Evolutionary conservation across 2,888 invertebrate species (phyloP).

Genomic region (Parapristionchus giblindavisi): DNA sequence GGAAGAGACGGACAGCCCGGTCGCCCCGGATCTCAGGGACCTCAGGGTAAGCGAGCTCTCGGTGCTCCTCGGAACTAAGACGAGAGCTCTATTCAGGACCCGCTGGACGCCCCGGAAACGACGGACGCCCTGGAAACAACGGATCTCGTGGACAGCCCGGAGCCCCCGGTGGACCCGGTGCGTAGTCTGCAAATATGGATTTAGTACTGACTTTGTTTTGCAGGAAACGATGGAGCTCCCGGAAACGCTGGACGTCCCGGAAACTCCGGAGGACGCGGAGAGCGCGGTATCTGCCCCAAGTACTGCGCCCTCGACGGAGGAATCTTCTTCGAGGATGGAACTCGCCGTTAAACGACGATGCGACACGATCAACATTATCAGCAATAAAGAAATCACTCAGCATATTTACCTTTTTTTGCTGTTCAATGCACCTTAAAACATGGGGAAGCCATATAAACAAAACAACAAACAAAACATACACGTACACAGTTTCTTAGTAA

Average conservation of each 20-base stretch:
- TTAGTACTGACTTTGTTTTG: no score
- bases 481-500: no score
- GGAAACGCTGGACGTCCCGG: conserved; percentile 36
- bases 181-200: not conserved
- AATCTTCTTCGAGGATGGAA: conserved; percentile 65
- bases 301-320: conserved; percentile 65
- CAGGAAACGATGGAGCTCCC: conserved; percentile 21
- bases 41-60: not conserved
- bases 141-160: conserved; percentile 4
- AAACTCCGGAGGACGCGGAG: conserved; percentile 26
- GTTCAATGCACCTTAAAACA: no score
- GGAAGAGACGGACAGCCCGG: conserved; percentile 22
- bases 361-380: no score
- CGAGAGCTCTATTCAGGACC: not conserved
- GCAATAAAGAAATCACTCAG: no score
- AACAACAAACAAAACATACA: no score
- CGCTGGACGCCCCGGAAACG: conserved; percentile 7
- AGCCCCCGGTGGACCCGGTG: conserved; percentile 15
- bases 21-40: not conserved
- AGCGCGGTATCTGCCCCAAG: conserved; percentile 45
- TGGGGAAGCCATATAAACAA: no score
- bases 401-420: no score
- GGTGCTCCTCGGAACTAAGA: not conserved
- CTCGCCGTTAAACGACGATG: conserved; percentile 67
- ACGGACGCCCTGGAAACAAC: not conserved